Conservation (phyloP, 2,797 vertebrate genomes). For the Acanthornis magna region DNA sequence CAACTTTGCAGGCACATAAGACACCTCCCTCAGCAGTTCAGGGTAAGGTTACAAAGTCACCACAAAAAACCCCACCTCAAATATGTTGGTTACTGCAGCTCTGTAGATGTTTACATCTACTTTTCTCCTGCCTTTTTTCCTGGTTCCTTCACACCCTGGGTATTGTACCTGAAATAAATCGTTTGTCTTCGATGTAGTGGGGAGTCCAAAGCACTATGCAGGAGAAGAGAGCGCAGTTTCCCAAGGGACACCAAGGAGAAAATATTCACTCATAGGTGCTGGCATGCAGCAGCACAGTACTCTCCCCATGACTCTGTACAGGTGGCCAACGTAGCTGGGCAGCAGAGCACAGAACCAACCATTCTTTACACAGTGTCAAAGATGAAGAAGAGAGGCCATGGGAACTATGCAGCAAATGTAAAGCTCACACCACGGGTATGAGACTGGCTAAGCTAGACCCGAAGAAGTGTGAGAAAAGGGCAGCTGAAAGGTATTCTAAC, state of each 20-base stretch:
- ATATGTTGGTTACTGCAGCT: background rate
- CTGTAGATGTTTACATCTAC: background rate
- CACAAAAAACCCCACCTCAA: background rate
- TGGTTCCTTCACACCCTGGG: background rate
- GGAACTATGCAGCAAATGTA: background rate
- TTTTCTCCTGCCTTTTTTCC: background rate
- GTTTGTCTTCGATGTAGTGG: too few species aligned
- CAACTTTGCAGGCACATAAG: background rate
- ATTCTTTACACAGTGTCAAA: background rate
- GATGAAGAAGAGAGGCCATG: background rate
- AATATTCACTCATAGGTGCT: background rate
- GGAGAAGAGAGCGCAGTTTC: background rate
- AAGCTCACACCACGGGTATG: background rate
- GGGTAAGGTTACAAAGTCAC: background rate
- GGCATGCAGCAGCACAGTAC: background rate
- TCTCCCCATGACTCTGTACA: background rate
- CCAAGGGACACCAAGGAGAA: background rate
- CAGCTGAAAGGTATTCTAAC: background rate
- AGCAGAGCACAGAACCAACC: background rate
- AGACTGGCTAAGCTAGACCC: background rate
- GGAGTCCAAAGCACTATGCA: background rate
- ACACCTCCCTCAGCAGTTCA: background rate
- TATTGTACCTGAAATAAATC: background rate
- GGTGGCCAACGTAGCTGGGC: background rate
- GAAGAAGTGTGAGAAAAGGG: background rate